Evolutionary conservation across 2,888 invertebrate genomes (phyloP), one percentile per base, ranked within the genome.

Genomic region (Habroteleia sp.): DNA sequence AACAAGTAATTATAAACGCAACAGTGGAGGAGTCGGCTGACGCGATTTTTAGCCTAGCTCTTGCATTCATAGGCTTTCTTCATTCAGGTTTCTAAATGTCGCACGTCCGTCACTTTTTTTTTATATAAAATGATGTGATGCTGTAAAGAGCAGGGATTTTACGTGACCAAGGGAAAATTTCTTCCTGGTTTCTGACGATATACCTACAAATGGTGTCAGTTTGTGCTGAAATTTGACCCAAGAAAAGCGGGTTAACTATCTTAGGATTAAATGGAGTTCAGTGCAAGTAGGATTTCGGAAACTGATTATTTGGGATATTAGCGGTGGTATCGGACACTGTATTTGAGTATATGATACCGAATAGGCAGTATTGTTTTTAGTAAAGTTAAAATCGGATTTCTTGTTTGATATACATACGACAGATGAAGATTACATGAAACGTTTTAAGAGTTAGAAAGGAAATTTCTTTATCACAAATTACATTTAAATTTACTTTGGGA

Each of bases 1-100:
- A 37, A 72, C 77, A 76, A 76, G 83, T 83, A 84, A 85, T 85
- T 84, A 84, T 84, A 77, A 69, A 75, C 52, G 44, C 52, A 52
- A 65, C 44, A 14, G 5, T 25, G 35, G 13, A 8, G 17, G 39
- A 14, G 44, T n/a, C n/a, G 58, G 33, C 29, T 48, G 39, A 8
- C 7, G 20, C 23, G 4, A 3, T 54, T 71, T 62, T 52, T 50
- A 8, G 3, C 13, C 8, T 7, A 37, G n/a, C n/a, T n/a, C n/a
- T n/a, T 29, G 35, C 23, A 60, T 60, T 41, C 31, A 27, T 41
- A 39, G 31, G 37, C 7, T 10, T 44, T 16, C 46, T 37, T 42
- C 20, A n/a, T 5, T 10, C 0, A 10, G 41, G 46, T 39, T 39
- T 29, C 11, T 8, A 37, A 27, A 65, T 29, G 31, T 42, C 48